Conservation (phyloP, 1,140 invertebrate species). For the Drosophila simulans region DNA sequence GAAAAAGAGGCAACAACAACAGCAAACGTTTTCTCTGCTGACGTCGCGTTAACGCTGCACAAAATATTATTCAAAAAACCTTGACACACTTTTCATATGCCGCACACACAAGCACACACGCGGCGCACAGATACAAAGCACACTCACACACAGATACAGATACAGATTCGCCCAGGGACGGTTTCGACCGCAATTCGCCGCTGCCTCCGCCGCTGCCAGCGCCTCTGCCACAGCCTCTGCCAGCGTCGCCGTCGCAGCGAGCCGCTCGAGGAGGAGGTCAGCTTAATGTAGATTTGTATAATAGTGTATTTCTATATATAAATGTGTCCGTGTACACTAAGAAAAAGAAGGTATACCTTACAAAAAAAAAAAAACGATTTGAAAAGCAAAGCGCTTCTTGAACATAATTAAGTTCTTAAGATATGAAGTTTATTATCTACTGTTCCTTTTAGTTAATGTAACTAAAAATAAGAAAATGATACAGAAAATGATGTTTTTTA, state of each 20-base stretch:
- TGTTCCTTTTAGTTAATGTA: too few relatives aligned
- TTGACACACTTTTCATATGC: constrained; percentile 84
- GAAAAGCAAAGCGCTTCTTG: too few relatives aligned
- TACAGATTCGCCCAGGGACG: constrained; percentile 83
- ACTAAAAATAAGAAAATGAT: too few relatives aligned
- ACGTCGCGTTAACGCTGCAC: constrained; percentile 79
- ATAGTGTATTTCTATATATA: constrained; percentile 46
- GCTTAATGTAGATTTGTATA: constrained; percentile 76
- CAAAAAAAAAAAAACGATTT: not conserved
- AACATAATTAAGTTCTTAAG: too few relatives aligned
- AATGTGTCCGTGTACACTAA: constrained; percentile 14
- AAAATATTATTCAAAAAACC: constrained; percentile 84
- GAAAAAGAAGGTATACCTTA: not conserved
- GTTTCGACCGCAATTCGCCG: constrained; percentile 83
- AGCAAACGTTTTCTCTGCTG: constrained; percentile 48
- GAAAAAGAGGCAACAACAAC: constrained; percentile 47
- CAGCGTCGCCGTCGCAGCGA: constrained; percentile 25
- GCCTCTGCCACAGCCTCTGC: constrained; percentile 16
- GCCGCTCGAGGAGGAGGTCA: constrained; percentile 64
- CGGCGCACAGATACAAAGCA: constrained; percentile 18
- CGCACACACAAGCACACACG: constrained; percentile 54
- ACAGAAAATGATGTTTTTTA: too few relatives aligned
- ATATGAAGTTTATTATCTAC: too few relatives aligned
- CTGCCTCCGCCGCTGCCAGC: constrained; percentile 16
- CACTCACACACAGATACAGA: constrained; percentile 41